Conservation (phyloP, 2,888 invertebrate genomes). For the Tyria jacobaeae region DNA sequence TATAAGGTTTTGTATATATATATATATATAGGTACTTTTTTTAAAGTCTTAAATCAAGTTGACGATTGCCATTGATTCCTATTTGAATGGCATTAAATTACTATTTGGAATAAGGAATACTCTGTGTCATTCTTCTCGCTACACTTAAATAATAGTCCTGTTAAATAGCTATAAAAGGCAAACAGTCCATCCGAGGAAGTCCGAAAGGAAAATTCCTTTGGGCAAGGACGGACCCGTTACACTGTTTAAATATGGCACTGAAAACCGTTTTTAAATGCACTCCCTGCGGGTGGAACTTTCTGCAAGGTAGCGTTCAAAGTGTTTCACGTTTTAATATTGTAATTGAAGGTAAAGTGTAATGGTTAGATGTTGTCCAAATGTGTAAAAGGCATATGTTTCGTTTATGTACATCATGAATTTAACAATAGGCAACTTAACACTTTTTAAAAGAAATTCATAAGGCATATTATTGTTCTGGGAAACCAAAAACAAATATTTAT, state of each 20-base stretch:
- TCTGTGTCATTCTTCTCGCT: background rate
- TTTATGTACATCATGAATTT: no score
- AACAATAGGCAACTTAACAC: no score
- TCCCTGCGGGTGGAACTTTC: slow-evolving; percentile 36
- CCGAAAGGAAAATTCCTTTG: slow-evolving; percentile 56
- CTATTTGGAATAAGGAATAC: background rate
- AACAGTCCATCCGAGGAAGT: slow-evolving; percentile 49
- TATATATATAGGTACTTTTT: no score
- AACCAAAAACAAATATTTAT: no score
- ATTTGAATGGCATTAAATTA: no score
- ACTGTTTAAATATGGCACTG: slow-evolving; percentile 46
- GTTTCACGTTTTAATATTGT: background rate
- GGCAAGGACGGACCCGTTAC: slow-evolving; percentile 47
- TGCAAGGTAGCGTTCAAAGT: slow-evolving; percentile 8
- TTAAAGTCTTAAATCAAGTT: no score
- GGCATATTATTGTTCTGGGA: no score
- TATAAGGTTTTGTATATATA: no score
- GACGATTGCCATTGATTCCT: no score
- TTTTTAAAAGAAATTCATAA: no score
- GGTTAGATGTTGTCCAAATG: no score
- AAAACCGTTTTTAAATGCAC: slow-evolving; percentile 46
- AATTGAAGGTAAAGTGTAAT: background rate
- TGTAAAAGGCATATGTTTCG: no score
- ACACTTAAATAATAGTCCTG: slow-evolving; percentile 18
- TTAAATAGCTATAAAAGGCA: slow-evolving; percentile 34